phyloP scores from a whole-genome alignment of 2,113 vertebrate genomes.

The Piprites chloris region DNA sequence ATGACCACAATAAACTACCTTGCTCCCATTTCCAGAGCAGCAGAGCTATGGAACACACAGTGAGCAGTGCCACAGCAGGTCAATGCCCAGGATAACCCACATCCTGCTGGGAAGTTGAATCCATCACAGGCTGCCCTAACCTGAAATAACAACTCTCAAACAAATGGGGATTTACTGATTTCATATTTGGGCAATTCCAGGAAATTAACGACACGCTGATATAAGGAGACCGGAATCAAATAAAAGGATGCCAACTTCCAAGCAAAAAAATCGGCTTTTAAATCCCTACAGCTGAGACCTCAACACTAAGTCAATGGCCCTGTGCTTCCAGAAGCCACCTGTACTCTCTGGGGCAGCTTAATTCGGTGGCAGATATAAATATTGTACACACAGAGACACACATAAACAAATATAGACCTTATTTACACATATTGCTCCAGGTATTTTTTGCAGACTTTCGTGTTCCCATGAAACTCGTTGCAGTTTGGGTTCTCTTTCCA shows the following conservation, averaged over 20 bases:
- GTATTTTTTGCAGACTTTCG: neutral
- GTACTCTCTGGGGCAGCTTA: rapidly evolving
- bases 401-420: neutral
- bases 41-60: neutral
- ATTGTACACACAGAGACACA: neutral
- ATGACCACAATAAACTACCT: neutral
- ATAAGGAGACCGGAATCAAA: neutral
- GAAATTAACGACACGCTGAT: neutral
- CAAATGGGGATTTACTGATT: neutral
- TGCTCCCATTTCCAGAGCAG: neutral
- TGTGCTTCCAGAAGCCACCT: neutral
- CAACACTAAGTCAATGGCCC: neutral
- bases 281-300: neutral
- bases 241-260: neutral
- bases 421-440: neutral
- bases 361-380: neutral
- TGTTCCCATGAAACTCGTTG: neutral
- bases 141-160: neutral
- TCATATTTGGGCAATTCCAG: neutral
- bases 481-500: constrained; percentile 4
- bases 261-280: neutral
- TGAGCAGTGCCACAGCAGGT: neutral
- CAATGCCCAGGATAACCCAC: rapidly evolving
- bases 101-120: neutral
- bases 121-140: neutral